Evolutionary conservation across 1,140 invertebrate species (phyloP).

Genomic region (Drosophila setifemur): DNA sequence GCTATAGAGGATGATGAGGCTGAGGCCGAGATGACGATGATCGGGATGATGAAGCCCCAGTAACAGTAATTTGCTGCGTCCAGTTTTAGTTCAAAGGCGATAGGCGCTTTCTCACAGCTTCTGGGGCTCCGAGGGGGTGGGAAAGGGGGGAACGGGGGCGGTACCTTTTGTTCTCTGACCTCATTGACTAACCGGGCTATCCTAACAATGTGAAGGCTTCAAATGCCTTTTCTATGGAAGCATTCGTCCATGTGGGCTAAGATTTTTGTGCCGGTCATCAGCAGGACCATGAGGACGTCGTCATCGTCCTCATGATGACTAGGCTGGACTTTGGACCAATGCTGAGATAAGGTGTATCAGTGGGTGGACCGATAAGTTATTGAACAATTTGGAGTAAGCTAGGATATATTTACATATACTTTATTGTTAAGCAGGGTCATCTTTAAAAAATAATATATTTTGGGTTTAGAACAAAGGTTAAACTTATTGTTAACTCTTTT

Average conservation of each 20-base stretch:
- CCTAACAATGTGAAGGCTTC: constrained; percentile 67
- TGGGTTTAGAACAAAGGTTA: too few relatives aligned
- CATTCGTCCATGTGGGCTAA: constrained; percentile 73
- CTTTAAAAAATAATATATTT: too few relatives aligned
- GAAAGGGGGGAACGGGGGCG: constrained; percentile 23
- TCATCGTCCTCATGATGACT: too few relatives aligned
- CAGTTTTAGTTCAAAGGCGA: constrained; percentile 57
- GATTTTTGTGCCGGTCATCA: constrained; percentile 77
- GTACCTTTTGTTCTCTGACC: constrained; percentile 67
- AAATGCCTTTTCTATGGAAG: constrained; percentile 72
- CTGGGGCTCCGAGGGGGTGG: constrained; percentile 19
- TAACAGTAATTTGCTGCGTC: constrained; percentile 64
- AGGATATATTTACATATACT: too few relatives aligned
- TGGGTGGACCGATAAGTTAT: constrained; percentile 52
- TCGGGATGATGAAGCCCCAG: constrained; percentile 55
- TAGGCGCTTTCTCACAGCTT: constrained; percentile 16
- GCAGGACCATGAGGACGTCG: constrained; percentile 20
- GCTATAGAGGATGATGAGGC: constrained; percentile 26
- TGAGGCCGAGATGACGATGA: constrained; percentile 56
- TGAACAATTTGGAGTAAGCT: constrained; percentile 19
- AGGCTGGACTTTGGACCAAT: constrained; percentile 6
- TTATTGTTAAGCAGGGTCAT: too few relatives aligned
- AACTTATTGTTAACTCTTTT: too few relatives aligned
- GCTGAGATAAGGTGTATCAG: constrained; percentile 31
- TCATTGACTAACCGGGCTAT: constrained; percentile 60